Evolutionary conservation across 1,140 invertebrate genomes (phyloP).

Genomic region (Reticulitermes speratus): DNA sequence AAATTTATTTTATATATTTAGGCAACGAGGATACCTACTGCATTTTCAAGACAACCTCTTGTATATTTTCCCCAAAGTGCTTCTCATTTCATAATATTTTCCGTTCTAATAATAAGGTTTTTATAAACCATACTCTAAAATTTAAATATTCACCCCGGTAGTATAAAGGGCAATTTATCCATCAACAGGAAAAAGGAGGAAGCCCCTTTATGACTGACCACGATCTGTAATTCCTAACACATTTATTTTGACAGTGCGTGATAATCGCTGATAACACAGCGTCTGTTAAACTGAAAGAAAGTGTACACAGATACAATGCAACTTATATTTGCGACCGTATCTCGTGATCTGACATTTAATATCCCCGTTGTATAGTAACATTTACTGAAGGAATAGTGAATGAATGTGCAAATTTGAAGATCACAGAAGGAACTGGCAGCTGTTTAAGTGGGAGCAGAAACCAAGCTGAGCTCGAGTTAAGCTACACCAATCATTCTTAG

Average conservation of each 20-base stretch:
- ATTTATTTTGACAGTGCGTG: too few relatives aligned
- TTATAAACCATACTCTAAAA: too few relatives aligned
- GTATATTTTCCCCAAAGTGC: too few relatives aligned
- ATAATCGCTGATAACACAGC: not conserved
- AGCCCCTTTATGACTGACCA: not conserved
- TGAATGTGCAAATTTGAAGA: not conserved
- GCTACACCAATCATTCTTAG: constrained; percentile 2
- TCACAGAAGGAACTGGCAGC: not conserved
- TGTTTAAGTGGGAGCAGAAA: too few relatives aligned
- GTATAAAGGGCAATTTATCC: not conserved
- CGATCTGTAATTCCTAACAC: too few relatives aligned
- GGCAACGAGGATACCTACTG: too few relatives aligned
- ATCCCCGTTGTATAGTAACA: not conserved
- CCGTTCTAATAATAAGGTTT: too few relatives aligned
- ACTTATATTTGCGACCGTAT: not conserved
- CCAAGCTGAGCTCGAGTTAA: not conserved
- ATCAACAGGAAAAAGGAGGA: not conserved
- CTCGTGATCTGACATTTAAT: not conserved
- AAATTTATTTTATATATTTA: too few relatives aligned
- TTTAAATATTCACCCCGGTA: too few relatives aligned
- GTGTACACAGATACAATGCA: not conserved
- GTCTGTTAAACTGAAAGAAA: not conserved
- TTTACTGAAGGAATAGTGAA: not conserved
- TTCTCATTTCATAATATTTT: too few relatives aligned
- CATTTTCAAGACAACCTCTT: too few relatives aligned